Percentiles rank a stretch among this genome's conserved stretches.
These are phyloP conservation scores for Quiscalus mexicanus DNA, from an alignment of 2,113 vertebrate genomes.

Conservation along the genomic window DNA sequence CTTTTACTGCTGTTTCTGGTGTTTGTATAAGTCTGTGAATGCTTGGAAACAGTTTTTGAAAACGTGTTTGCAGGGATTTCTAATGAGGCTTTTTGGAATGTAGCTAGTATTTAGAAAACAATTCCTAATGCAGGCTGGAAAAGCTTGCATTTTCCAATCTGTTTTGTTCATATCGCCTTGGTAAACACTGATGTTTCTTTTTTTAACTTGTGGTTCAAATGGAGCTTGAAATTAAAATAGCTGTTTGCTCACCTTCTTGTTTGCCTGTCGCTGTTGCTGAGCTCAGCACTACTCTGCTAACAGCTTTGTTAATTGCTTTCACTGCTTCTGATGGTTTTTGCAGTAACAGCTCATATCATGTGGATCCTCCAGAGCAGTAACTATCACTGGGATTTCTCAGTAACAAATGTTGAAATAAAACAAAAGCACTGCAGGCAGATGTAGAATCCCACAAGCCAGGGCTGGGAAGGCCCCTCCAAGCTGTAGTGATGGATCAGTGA, in stretches of 20 bases:
- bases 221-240: conserved; percentile 54
- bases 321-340: not conserved
- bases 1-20: not conserved
- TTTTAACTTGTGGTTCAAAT: conserved; percentile 26
- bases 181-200: not conserved
- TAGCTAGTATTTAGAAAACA: not conserved
- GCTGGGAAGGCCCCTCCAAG: not conserved
- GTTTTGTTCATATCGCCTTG: not conserved
- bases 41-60: not conserved
- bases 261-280: not conserved
- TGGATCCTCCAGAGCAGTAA: not conserved
- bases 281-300: not conserved
- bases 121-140: not conserved
- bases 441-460: accelerated
- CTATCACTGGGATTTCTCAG: not conserved
- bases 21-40: not conserved
- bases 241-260: conserved; percentile 23
- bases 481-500: not conserved
- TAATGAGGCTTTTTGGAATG: conserved; percentile 23
- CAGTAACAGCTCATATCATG: not conserved
- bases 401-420: not conserved
- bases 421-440: not conserved
- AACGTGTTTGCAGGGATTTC: not conserved
- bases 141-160: not conserved
- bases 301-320: not conserved